phyloP scores from a whole-genome alignment of 1,140 invertebrate genomes.

The Lucilia cuprina region DNA sequence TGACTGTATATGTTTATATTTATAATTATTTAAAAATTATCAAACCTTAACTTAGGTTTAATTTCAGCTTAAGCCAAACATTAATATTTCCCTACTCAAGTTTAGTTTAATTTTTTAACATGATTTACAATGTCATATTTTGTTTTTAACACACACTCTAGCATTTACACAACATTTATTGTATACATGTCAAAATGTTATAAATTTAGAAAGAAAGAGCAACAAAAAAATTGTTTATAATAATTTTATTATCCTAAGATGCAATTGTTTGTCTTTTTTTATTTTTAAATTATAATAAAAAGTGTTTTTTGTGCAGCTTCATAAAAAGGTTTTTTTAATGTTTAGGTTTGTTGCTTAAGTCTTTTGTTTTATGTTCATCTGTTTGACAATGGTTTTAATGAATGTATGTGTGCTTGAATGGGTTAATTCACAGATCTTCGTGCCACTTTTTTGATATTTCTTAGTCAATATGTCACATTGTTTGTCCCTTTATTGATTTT shows the following conservation, averaged over 20 bases:
- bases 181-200: not conserved
- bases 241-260: not conserved
- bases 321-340: not conserved
- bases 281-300: not conserved
- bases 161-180: not conserved
- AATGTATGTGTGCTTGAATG: no score
- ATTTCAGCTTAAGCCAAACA: no score
- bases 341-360: slow-evolving; percentile 39
- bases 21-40: no score
- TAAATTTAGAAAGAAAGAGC: not conserved
- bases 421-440: no score
- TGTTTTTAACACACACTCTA: not conserved
- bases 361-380: slow-evolving; percentile 28
- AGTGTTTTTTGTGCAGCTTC: not conserved
- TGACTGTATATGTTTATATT: no score
- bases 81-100: no score
- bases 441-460: no score
- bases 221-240: not conserved
- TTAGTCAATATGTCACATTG: no score
- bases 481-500: no score
- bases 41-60: no score
- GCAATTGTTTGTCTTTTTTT: not conserved
- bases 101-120: no score
- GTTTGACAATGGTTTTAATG: no score
- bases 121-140: not conserved